phyloP scores from a whole-genome alignment of 1,140 invertebrate species.

The Drosophila orosa region DNA sequence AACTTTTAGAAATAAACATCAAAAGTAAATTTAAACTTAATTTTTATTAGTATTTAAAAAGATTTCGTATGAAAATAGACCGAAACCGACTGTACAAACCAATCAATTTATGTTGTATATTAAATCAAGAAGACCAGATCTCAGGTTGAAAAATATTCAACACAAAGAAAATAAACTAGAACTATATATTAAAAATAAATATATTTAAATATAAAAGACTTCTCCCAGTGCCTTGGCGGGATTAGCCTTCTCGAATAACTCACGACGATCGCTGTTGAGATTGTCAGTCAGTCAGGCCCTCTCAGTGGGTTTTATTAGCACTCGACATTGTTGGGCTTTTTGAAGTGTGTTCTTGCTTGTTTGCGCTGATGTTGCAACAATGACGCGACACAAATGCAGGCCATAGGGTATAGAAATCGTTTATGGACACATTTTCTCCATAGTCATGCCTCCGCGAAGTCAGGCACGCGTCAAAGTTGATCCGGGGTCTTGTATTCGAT shows the following conservation, averaged over 20 bases:
- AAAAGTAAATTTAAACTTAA: too few relatives aligned
- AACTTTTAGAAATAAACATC: too few relatives aligned
- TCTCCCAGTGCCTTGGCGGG: constrained; percentile 27
- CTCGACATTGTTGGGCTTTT: constrained; percentile 65
- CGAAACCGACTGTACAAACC: too few relatives aligned
- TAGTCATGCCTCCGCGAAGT: constrained; percentile 58
- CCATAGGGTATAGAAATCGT: constrained; percentile 49
- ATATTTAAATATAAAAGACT: not conserved
- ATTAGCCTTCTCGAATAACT: constrained; percentile 79
- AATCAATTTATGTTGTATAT: too few relatives aligned
- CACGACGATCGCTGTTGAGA: constrained; percentile 77
- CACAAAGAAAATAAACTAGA: too few relatives aligned
- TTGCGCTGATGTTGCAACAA: constrained; percentile 83
- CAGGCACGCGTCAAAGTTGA: constrained; percentile 79
- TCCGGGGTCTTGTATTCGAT: constrained; percentile 33
- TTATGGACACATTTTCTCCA: constrained; percentile 42
- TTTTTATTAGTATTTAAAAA: too few relatives aligned
- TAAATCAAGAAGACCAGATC: too few relatives aligned
- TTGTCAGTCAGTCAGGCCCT: constrained; percentile 72
- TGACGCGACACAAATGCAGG: constrained; percentile 65
- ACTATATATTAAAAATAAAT: not conserved
- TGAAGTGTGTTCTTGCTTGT: constrained; percentile 64
- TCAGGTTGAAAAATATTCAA: too few relatives aligned
- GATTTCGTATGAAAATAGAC: too few relatives aligned
- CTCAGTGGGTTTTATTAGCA: constrained; percentile 75